These are phyloP conservation scores for Gymnocephalus cernua DNA, from an alignment of 2,113 vertebrate species.

Conservation along the genomic window DNA sequence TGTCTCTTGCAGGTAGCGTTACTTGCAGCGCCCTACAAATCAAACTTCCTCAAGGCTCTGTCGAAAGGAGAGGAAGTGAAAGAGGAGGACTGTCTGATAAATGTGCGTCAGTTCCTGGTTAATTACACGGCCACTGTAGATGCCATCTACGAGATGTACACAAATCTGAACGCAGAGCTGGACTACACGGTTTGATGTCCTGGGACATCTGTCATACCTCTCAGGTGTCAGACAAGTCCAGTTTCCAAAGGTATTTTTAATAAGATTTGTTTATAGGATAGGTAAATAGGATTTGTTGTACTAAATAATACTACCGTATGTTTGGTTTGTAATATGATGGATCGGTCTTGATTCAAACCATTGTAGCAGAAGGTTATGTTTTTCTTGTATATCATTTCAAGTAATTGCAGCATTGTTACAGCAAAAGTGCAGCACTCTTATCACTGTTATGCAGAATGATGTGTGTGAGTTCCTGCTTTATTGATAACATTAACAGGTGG, in stretches of 20 bases:
- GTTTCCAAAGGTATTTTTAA: constrained; percentile 13
- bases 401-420: background rate
- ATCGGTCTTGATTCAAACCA: constrained; percentile 21
- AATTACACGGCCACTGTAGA: constrained; percentile 91
- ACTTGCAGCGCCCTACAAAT: constrained; percentile 90
- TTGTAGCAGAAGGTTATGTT: background rate
- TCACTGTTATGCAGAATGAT: background rate
- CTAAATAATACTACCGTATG: constrained; percentile 6
- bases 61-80: constrained; percentile 93
- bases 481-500: constrained; percentile 17
- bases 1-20: constrained; percentile 85
- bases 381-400: background rate
- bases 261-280: background rate
- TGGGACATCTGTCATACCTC: background rate
- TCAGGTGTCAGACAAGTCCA: constrained; percentile 3
- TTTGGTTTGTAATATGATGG: constrained; percentile 13
- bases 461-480: constrained; percentile 16
- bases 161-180: constrained; percentile 91
- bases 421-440: constrained; percentile 2
- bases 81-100: constrained; percentile 92
- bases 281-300: background rate
- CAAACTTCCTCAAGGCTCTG: constrained; percentile 92
- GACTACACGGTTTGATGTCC: constrained; percentile 89
- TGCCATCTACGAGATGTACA: constrained; percentile 95
- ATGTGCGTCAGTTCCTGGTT: constrained; percentile 89